Base-by-base conservation (phyloP, 2,113 vertebrate genomes). In the Marcusenius ussheri region DNA sequence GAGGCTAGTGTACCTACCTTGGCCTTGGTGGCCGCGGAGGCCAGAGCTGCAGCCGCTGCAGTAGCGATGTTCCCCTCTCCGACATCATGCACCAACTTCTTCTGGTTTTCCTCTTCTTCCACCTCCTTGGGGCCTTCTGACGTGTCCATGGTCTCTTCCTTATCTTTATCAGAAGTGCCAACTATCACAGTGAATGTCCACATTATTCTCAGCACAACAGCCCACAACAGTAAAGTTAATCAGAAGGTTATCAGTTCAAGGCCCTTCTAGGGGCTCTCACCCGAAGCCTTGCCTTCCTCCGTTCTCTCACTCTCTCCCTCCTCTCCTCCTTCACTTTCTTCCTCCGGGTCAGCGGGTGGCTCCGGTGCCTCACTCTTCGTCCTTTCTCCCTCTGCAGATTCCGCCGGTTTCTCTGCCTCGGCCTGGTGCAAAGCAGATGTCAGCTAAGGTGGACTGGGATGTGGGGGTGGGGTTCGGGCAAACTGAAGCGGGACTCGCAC, bases 11-110 rank as follows among this genome's bases (percentile, higher is more conserved):
- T n/a, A 93, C 94, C 93, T 93, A 99, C 98, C 97, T 99, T 99
- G 91, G 98, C 98, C 95, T 99, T 99, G 90, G 98, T 98, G 85
- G 98, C 98, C 89, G 98, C 98, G 2, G 98, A 99, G 77, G 97
- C 96, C 6, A 99, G 93, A 91, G 98, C 98, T 91, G 98, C 96
- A 90, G 98, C 98, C 86, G 98, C 98, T 88, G 98, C 98, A 50
- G 97, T 98, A 89, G 97, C 94, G 8, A 99, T 98, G 2, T 97
- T 98, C 77, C 96, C 96, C 92, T 99, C 98, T 0, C 97, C 98
- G 91, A 99, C 94, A 7, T 99, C 98, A 1, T 96, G 96, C 58
- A 98, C 97, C 91, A 96, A 95, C 92, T 96, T 96, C 94, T 95
- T 97, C 93, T 95, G 96, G 31, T 95, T 96, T 0, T 96, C 94